phyloP scores from a whole-genome alignment of 2,113 vertebrate species.

The Corvus moneduloides region DNA sequence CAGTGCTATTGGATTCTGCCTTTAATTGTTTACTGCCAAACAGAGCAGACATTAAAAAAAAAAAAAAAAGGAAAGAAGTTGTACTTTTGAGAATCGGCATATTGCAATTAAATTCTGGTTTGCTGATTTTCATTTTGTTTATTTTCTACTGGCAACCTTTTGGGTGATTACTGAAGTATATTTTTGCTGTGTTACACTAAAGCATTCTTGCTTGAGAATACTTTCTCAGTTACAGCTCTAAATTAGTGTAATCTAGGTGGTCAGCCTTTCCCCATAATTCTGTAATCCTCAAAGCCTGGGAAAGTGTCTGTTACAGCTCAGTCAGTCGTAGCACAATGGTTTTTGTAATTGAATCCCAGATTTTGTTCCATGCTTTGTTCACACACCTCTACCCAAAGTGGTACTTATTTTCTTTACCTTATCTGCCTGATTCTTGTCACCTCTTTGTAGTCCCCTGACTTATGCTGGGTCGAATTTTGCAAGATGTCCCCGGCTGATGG shows the following conservation, averaged over 20 bases:
- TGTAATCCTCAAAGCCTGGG: conserved; percentile 18
- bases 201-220: not conserved
- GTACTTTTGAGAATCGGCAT: not conserved
- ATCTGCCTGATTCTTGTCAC: conserved; percentile 13
- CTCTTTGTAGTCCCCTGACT: not conserved
- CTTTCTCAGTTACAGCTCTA: not conserved
- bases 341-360: not conserved
- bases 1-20: not conserved
- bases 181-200: not conserved
- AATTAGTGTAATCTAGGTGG: not conserved
- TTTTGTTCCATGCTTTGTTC: not conserved
- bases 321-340: not conserved
- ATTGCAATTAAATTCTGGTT: not conserved
- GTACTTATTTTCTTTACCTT: conserved; percentile 5
- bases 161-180: not conserved
- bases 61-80: not conserved
- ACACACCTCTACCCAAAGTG: not conserved
- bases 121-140: not conserved
- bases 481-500: not conserved
- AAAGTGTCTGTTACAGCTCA: conserved; percentile 1
- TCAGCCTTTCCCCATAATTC: not conserved
- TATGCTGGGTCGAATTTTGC: not conserved
- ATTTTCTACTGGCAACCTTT: not conserved
- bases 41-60: not conserved
- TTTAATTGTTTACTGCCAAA: not conserved